These are phyloP conservation scores for Otis tarda DNA, from an alignment of 2,113 vertebrate genomes.

Conservation along the genomic window DNA sequence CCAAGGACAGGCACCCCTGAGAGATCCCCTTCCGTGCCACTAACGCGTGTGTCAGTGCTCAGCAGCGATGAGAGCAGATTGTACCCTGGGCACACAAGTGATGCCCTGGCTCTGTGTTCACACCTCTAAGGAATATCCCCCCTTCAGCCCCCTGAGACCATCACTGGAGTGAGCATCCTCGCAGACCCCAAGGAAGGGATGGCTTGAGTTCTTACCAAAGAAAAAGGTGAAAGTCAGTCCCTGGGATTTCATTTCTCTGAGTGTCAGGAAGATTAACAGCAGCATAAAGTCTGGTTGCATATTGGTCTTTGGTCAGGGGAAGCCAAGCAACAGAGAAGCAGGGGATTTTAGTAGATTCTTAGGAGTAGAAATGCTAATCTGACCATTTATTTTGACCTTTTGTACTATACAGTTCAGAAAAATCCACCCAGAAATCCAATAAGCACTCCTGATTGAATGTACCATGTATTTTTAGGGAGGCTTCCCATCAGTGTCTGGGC, in stretches of 20 bases:
- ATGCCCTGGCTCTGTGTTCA: not conserved
- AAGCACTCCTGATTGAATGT: not conserved
- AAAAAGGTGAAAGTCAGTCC: not conserved
- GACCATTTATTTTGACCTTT: not conserved
- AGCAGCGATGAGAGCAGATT: not conserved
- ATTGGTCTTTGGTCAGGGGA: not conserved
- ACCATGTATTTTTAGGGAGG: not conserved
- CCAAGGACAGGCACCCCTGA: not conserved
- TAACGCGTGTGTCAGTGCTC: rapidly evolving
- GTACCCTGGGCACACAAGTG: rapidly evolving
- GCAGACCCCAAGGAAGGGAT: not conserved
- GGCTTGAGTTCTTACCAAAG: not conserved
- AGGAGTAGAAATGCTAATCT: not conserved
- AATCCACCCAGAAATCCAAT: not conserved
- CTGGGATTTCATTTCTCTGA: not conserved
- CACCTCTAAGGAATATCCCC: not conserved
- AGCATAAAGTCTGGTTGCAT: not conserved
- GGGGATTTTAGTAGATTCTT: not conserved
- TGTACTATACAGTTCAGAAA: not conserved
- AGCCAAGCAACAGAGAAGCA: not conserved
- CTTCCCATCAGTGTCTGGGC: not conserved
- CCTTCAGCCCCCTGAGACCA: not conserved
- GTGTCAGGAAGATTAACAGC: not conserved
- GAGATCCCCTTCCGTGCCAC: not conserved
- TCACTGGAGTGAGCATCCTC: not conserved